Evolutionary conservation across 2,888 invertebrate species (phyloP), one percentile per base, ranked within the genome.

Genomic region (Piscicola geometra): DNA sequence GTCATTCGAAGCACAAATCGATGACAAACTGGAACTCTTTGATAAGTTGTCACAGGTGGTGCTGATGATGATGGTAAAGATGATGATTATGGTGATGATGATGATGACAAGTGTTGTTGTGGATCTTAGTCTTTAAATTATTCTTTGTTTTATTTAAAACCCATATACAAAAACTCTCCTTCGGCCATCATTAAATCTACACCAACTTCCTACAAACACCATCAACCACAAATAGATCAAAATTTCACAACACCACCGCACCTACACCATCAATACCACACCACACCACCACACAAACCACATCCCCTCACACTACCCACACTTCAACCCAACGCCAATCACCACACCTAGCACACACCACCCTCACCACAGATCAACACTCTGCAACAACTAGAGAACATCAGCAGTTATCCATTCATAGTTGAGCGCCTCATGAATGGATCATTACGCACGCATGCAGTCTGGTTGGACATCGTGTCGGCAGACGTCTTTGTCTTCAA

Each of bases 391-490:
- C 86, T 95, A 79, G 93, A 94, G 84, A 94, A 96, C 84, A 90
- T 96, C 69, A 92, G 94, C 1, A 94, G 93, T 21, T 94, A 96
- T 83, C 92, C 93, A 60, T 94, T 95, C 87, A 86, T 96, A 52
- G 92, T 92, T 82, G 90, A 90, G 78, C 89, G 93, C 0, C 87
- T 96, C 25, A 90, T 92, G 84, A 89, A 89, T 66, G 91, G 93
- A 81, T 90, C 93, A 83, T 88, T 94, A 64, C 92, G 93, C 82
- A 91, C 96, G 79, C 94, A 86, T 79, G 97, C 96, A 0, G 87
- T 98, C 56, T 98, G 97, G 97, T 96, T 97, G 85, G 97, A 97
- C 85, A 93, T 98, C 84, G 95, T 95, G 84, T 93, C 94, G 0
- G 97, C 95, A 0, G 94, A 96, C 85, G 92, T 97, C 82, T 94